A percentile compares a stretch with the other conserved stretches of the same genome.
phyloP scores from a whole-genome alignment of 1,140 invertebrate genomes.

The Mamestra configurata region DNA sequence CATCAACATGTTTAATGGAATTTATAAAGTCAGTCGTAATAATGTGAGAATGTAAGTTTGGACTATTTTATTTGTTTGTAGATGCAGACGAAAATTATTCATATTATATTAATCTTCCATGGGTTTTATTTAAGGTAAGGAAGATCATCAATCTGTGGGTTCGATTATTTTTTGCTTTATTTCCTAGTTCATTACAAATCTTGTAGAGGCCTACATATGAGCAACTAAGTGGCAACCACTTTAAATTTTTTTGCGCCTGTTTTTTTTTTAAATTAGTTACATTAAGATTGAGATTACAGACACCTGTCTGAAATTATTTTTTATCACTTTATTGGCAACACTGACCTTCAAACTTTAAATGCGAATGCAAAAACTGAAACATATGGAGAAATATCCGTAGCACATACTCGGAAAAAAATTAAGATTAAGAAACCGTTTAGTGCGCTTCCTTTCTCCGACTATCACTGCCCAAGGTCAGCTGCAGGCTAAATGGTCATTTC shows the following conservation, averaged over 20 bases:
- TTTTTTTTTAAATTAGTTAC: background rate
- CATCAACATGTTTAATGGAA: background rate
- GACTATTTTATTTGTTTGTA: no score
- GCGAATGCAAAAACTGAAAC: slow-evolving; percentile 2
- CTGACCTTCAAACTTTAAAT: slow-evolving; percentile 1
- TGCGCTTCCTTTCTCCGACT: slow-evolving; percentile 17
- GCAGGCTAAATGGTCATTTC: background rate
- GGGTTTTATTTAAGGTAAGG: no score
- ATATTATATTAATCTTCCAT: no score
- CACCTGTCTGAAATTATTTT: background rate
- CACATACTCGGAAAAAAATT: background rate
- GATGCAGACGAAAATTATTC: no score
- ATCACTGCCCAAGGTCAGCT: background rate
- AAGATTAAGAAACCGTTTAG: background rate
- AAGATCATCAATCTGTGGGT: no score
- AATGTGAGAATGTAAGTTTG: background rate
- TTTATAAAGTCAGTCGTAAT: background rate
- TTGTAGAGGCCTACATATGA: no score
- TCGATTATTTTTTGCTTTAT: no score
- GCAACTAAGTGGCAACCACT: background rate
- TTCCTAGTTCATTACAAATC: no score
- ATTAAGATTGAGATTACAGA: background rate
- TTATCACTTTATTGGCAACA: slow-evolving; percentile 2
- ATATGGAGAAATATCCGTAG: background rate
- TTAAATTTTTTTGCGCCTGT: background rate